These are phyloP conservation scores for Slavum lentiscoides DNA, from an alignment of 2,888 invertebrate species.

Conservation along the genomic window DNA sequence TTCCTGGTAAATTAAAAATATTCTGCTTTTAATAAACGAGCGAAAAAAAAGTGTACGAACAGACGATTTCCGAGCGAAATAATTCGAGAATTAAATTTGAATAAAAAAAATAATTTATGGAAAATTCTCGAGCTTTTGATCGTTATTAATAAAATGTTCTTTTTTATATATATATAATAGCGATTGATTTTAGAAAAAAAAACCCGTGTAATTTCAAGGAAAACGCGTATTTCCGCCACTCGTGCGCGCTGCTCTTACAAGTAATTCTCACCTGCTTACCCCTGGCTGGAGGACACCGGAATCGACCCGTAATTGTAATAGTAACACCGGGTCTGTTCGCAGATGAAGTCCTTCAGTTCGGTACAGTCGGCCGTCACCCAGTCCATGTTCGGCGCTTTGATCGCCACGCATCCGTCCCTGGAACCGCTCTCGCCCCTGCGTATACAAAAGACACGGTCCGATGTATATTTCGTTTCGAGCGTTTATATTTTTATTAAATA, in stretches of 20 bases:
- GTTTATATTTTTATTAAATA: too few species aligned
- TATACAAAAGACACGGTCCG: not conserved
- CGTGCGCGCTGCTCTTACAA: not conserved
- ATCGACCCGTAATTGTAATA: constrained; percentile 90
- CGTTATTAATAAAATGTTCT: too few species aligned
- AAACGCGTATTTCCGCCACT: not conserved
- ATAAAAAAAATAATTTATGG: too few species aligned
- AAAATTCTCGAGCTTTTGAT: too few species aligned
- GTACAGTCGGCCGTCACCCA: constrained; percentile 85
- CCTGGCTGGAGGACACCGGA: constrained; percentile 86
- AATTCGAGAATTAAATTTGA: too few species aligned
- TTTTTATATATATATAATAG: too few species aligned
- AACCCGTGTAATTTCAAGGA: not conserved
- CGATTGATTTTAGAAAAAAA: too few species aligned
- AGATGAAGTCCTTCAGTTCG: constrained; percentile 82
- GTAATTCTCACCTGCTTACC: constrained; percentile 78
- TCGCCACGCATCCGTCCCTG: constrained; percentile 74
- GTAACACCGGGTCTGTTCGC: constrained; percentile 87
- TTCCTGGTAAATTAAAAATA: too few species aligned
- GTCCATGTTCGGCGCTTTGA: constrained; percentile 75
- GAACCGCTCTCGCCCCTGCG: constrained; percentile 66
- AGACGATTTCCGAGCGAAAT: too few species aligned
- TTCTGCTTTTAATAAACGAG: too few species aligned
- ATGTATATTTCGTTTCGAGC: too few species aligned
- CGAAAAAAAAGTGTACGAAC: too few species aligned